Evolutionary conservation across 2,113 vertebrate species (phyloP).

Genomic region (Budorcas taxicolor): DNA sequence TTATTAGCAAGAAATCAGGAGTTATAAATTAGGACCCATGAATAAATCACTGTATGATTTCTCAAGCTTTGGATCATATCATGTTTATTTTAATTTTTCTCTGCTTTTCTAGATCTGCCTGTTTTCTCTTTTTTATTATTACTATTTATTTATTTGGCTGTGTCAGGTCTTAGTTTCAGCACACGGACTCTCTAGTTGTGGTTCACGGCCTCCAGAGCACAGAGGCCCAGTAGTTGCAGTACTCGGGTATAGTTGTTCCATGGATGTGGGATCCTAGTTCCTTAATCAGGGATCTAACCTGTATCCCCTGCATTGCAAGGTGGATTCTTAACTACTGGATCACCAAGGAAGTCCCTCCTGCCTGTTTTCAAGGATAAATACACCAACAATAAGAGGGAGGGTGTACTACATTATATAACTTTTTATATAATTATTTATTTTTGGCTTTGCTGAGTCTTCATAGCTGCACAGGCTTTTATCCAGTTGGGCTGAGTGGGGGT

Average conservation of each 20-base stretch:
- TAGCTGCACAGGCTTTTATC: not conserved
- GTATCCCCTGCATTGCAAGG: not conserved
- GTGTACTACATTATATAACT: not conserved
- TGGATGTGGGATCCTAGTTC: not conserved
- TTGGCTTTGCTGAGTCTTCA: not conserved
- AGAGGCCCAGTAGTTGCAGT: not conserved
- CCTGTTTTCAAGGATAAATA: not conserved
- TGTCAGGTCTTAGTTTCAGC: not conserved
- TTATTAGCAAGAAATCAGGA: not conserved
- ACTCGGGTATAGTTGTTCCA: not conserved
- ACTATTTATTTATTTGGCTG: not conserved
- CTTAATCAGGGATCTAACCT: not conserved
- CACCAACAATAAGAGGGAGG: not conserved
- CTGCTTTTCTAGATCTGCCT: not conserved
- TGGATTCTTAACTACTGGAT: not conserved
- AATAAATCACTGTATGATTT: not conserved
- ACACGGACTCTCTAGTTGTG: not conserved
- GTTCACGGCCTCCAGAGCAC: not conserved
- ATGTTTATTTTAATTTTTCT: not conserved
- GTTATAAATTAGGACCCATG: not conserved
- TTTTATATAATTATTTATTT: not conserved
- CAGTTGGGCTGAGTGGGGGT: not conserved
- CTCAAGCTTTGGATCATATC: not conserved
- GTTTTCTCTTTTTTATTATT: not conserved
- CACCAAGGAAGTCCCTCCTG: not conserved